Conservation (phyloP, 1,140 invertebrate genomes). For the Drosophila simulans region DNA sequence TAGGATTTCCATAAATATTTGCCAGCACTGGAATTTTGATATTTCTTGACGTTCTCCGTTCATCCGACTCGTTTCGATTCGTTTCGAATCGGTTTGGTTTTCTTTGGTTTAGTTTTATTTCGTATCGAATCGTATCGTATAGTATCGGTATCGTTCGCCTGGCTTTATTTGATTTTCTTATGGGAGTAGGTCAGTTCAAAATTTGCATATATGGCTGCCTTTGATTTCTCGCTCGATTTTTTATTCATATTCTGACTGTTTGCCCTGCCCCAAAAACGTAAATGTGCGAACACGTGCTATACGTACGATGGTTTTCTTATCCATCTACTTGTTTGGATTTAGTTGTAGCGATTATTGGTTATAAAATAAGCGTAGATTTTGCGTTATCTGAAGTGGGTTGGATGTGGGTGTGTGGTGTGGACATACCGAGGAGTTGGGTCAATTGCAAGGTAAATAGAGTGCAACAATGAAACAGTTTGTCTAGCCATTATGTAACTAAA, state of each 20-base stretch:
- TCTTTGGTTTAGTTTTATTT: conserved; percentile 23
- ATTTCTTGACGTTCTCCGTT: conserved; percentile 35
- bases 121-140: conserved; percentile 11
- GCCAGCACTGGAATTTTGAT: conserved; percentile 29
- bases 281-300: conserved; percentile 39
- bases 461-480: conserved; percentile 9
- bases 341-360: conserved; percentile 4
- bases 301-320: neutral
- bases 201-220: conserved; percentile 78
- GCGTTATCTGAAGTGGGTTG: neutral
- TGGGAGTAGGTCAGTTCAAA: conserved; percentile 83
- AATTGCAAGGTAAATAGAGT: conserved; percentile 35
- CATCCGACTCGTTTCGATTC: conserved; percentile 15
- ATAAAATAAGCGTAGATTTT: conserved; percentile 38
- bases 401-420: neutral
- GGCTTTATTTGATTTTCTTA: conserved; percentile 76
- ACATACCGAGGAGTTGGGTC: conserved; percentile 4
- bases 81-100: conserved; percentile 20
- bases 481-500: conserved; percentile 1
- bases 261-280: conserved; percentile 47
- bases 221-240: conserved; percentile 77
- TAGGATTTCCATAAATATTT: conserved; percentile 73
- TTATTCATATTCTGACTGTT: conserved; percentile 75
- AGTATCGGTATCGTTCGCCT: conserved; percentile 35
- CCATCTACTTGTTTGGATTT: neutral